A percentile compares a stretch with the other conserved stretches of the same genome.
Conservation (phyloP, 30 jellyfish, hydroid and myxozoan species). For the Phacellophora camtschatica region DNA sequence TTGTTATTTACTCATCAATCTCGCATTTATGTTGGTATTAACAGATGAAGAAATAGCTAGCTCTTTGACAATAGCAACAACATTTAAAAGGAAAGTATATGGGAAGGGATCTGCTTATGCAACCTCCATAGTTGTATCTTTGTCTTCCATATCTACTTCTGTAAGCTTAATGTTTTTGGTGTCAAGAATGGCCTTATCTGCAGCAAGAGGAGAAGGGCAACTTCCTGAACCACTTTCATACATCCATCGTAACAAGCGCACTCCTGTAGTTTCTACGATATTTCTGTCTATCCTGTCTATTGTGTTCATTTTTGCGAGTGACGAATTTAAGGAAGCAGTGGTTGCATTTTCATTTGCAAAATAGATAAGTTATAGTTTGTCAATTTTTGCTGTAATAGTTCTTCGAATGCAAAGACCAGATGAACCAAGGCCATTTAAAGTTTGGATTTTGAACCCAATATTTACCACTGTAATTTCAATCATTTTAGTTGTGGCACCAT, state of each 20-base stretch:
- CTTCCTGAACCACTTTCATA: conserved; percentile 49
- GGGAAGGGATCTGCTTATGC: conserved; percentile 26
- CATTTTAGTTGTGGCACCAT: conserved; percentile 7
- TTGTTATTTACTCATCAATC: conserved; percentile 31
- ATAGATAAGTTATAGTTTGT: neutral
- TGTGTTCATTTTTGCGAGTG: conserved; percentile 2
- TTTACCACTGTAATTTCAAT: neutral
- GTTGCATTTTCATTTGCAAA: neutral
- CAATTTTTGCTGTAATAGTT: conserved; percentile 19
- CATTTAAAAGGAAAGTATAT: conserved; percentile 9
- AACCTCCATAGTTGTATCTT: conserved; percentile 30
- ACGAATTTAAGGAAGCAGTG: neutral
- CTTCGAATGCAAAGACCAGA: conserved; percentile 23
- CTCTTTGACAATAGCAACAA: conserved; percentile 44
- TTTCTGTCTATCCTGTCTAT: neutral
- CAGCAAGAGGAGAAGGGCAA: conserved; percentile 77
- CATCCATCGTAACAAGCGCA: conserved; percentile 40
- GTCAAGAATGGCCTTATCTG: conserved; percentile 45
- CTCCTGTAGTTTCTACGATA: conserved; percentile 38
- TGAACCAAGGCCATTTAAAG: conserved; percentile 38
- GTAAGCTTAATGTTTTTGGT: conserved; percentile 6
- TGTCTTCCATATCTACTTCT: conserved; percentile 38
- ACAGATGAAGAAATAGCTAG: conserved; percentile 29
- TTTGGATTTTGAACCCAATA: conserved; percentile 28
- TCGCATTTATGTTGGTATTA: conserved; percentile 35